These are phyloP conservation scores for Drosophila melanogaster DNA, from an alignment of 1,140 invertebrate species.

Conservation along the genomic window Release_6_plus_ISO1_MT NT_033777.3:30940501-30941000, in stretches of 20 bases:
- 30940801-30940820: conserved; percentile 74
- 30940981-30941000: conserved; percentile 66
- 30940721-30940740: conserved; percentile 85
- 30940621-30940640: conserved; percentile 27
- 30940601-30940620: conserved; percentile 17
- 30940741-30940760: conserved; percentile 85
- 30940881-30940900: conserved; percentile 51
- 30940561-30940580: not conserved
- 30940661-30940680: conserved; percentile 71
- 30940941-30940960: conserved; percentile 51
- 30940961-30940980: conserved; percentile 12
- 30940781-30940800: conserved; percentile 83
- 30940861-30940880: conserved; percentile 26
- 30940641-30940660: conserved; percentile 56
- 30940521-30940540: conserved; percentile 78
- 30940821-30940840: not conserved
- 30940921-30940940: conserved; percentile 45
- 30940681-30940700: conserved; percentile 84
- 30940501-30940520: conserved; percentile 72
- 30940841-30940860: conserved; percentile 54
- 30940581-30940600: conserved; percentile 22
- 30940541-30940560: conserved; percentile 17
- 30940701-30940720: conserved; percentile 84
- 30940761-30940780: conserved; percentile 84
- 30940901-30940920: conserved; percentile 10